Evolutionary conservation across 2,888 invertebrate genomes (phyloP), one percentile per base, ranked within the genome.

Genomic region (Lamellibrachia satsuma): DNA sequence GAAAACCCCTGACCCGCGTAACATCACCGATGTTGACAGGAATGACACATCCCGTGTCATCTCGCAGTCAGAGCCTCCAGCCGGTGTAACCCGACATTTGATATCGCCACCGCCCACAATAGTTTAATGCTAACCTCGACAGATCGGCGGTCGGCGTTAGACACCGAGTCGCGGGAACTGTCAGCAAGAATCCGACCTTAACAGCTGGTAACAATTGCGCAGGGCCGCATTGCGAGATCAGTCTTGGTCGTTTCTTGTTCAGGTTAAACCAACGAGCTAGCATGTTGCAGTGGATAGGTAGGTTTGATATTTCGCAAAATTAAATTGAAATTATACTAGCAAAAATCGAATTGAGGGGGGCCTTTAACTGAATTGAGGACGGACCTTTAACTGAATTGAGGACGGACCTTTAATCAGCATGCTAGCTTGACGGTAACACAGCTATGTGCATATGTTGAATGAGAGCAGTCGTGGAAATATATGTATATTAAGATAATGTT

Each of bases 31-130:
- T 15, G 15, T 7, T 57, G 57, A 57, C 57, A 57, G 57, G 11
- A 39, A 39, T 39, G 39, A 39, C 39, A 15, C 8, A 15, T 7
- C 57, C 57, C 8, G 57, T 75, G 75, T 75, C 75, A 75, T 75
- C 75, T 15, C 75, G 75, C n/a, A 22, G 22, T 75, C n/a, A n/a
- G 75, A 3, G 75, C 75, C 75, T 75, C 75, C 75, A 22, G 75
- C 22, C 22, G 75, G 6, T 75, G n/a, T 75, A 75, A 75, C 57
- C n/a, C 75, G 22, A 75, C 75, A 75, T n/a, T 75, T 15, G 75
- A 75, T 75, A 75, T 75, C n/a, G 75, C 22, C 75, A 75, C 75
- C 75, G 75, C 75, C 75, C 75, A 75, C 15, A 75, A 75, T n/a
- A 75, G 75, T 22, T 11, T 75, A 75, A 75, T 75, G 75, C 22